A percentile compares a stretch with the other conserved stretches of the same genome.
These are phyloP conservation scores for Pteropus alecto DNA, from an alignment of 2,113 vertebrate species.

Conservation along the genomic window DNA sequence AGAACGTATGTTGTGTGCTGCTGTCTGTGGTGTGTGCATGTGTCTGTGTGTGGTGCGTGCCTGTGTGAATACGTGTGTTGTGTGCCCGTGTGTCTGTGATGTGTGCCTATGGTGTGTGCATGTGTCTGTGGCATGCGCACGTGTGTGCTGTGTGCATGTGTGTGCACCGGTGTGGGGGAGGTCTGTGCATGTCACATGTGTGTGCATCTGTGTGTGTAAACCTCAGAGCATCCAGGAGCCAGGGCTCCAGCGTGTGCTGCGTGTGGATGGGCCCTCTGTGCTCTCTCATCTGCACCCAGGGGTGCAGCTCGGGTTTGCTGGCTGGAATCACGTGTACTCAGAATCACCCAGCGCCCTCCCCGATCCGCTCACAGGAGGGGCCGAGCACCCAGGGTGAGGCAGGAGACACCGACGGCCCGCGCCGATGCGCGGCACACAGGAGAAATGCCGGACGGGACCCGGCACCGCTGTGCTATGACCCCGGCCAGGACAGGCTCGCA, in stretches of 20 bases:
- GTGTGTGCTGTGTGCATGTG: background rate
- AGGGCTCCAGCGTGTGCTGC: rapidly evolving
- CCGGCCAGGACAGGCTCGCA: rapidly evolving
- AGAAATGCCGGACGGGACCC: rapidly evolving
- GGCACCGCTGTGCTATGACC: rapidly evolving
- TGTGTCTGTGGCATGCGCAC: no score
- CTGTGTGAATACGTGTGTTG: no score
- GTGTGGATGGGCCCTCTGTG: rapidly evolving
- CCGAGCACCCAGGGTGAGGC: background rate
- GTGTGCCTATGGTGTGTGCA: rapidly evolving
- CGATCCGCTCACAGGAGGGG: rapidly evolving
- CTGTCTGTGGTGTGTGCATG: background rate
- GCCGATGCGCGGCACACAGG: rapidly evolving
- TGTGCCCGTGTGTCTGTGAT: no score
- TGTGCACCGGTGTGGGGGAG: background rate
- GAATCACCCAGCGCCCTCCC: no score
- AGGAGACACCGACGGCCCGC: background rate
- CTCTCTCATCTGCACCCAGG: background rate
- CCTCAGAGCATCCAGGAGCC: background rate
- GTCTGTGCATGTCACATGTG: background rate
- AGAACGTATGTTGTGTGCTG: no score
- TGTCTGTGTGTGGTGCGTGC: no score
- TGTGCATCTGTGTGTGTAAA: background rate
- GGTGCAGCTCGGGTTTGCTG: rapidly evolving
- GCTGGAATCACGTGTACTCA: rapidly evolving